Evolutionary conservation across 2,888 invertebrate genomes (phyloP).

Genomic region (Parnassius smintheus): DNA sequence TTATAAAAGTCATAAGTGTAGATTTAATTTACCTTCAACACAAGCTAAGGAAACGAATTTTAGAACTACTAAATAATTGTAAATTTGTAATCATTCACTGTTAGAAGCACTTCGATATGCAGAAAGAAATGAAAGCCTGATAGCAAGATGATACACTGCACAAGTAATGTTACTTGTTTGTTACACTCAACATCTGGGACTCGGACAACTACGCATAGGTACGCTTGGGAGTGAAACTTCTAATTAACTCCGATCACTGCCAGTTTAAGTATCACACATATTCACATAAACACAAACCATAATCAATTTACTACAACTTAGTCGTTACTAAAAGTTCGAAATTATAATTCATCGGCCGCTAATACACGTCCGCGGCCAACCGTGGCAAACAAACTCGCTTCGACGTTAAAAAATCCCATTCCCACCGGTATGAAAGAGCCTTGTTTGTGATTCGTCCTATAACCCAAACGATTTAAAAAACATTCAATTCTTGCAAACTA

Average conservation of each 20-base stretch:
- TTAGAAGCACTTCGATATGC: not conserved
- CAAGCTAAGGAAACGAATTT: no score
- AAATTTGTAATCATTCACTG: no score
- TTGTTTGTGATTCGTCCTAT: conserved; percentile 52
- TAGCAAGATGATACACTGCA: conserved; percentile 37
- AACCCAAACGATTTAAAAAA: conserved; percentile 52
- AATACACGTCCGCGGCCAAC: conserved; percentile 62
- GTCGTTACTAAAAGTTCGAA: conserved; percentile 62
- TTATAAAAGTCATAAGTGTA: no score
- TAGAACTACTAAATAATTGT: no score
- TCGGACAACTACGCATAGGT: conserved; percentile 30
- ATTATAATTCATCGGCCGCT: conserved; percentile 53
- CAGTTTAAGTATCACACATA: conserved; percentile 38
- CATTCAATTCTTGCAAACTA: conserved; percentile 11
- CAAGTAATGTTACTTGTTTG: conserved; percentile 4
- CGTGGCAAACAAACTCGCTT: conserved; percentile 66
- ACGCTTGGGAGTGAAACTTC: not conserved
- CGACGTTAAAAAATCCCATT: conserved; percentile 19
- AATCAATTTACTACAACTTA: conserved; percentile 48
- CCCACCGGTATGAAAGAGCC: conserved; percentile 38
- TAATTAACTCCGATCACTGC: conserved; percentile 42
- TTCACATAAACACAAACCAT: conserved; percentile 57
- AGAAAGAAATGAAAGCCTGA: conserved; percentile 41
- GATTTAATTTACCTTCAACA: no score
- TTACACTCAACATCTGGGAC: conserved; percentile 18